phyloP scores from a whole-genome alignment of 2,113 vertebrate species.

The Chascanopsetta lugubris region DNA sequence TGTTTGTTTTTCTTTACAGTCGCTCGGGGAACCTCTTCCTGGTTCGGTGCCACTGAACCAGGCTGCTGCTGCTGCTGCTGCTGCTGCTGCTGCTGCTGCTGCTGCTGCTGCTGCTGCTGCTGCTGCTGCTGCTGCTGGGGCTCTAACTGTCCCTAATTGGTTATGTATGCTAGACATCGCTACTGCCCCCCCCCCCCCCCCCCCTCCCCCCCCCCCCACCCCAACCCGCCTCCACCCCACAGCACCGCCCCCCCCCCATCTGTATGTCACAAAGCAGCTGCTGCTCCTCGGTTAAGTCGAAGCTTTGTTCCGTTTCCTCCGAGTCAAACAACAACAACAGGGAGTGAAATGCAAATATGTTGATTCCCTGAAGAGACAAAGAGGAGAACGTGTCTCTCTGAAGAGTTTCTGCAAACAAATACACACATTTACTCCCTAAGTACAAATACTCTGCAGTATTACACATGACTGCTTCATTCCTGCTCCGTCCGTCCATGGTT shows the following conservation, averaged over 20 bases:
- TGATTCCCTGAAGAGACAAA: neutral
- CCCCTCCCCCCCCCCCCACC: neutral
- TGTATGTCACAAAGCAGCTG: constrained; percentile 28
- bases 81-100: too few relatives aligned
- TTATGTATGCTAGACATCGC: constrained; percentile 19
- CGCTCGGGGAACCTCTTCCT: neutral
- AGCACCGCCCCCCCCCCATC: neutral
- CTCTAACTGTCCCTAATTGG: constrained; percentile 31
- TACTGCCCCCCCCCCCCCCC: neutral
- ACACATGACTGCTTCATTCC: too few relatives aligned
- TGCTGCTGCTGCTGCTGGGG: constrained; percentile 28
- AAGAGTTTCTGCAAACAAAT: neutral
- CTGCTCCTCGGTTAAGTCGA: constrained; percentile 15
- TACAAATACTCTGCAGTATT: neutral
- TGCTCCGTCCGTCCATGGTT: too few relatives aligned
- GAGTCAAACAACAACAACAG: neutral
- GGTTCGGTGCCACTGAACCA: neutral
- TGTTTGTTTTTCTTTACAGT: neutral
- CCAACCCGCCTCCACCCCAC: neutral
- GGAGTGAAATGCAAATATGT: neutral
- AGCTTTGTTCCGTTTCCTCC: neutral
- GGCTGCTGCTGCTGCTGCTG: constrained; percentile 1
- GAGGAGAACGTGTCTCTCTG: neutral
- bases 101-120: too few relatives aligned
- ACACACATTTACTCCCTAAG: neutral